Conservation (phyloP, 1,140 invertebrate species). For the Drosophila arizonae region DNA sequence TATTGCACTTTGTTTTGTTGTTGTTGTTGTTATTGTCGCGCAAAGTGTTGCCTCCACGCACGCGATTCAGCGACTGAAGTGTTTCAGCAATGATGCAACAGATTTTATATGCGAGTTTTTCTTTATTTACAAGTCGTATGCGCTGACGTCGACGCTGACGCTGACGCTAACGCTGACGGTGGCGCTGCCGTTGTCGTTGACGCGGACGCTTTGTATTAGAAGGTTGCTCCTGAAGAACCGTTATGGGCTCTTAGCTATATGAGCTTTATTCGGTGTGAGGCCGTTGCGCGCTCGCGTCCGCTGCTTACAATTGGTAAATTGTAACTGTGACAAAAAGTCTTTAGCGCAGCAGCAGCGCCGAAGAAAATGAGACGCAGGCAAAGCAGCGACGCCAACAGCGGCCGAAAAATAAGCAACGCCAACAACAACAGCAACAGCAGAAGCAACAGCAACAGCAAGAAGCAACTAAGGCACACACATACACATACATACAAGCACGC, state of each 20-base stretch:
- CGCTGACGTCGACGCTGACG: constrained; percentile 30
- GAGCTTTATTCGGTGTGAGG: constrained; percentile 32
- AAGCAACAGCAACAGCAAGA: constrained; percentile 26
- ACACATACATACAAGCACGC: constrained; percentile 19
- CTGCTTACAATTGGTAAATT: constrained; percentile 78
- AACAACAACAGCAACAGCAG: constrained; percentile 15
- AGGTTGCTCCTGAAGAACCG: constrained; percentile 77
- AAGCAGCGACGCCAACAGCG: constrained; percentile 43
- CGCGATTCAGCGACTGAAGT: constrained; percentile 82
- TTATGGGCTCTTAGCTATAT: constrained; percentile 50
- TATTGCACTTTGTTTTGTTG: constrained; percentile 32
- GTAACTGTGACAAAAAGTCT: constrained; percentile 82
- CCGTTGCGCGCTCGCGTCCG: constrained; percentile 56
- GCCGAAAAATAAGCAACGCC: constrained; percentile 38
- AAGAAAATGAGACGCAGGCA: constrained; percentile 68
- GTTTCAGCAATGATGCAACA: constrained; percentile 83
- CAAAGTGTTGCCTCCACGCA: constrained; percentile 58
- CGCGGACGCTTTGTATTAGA: constrained; percentile 59
- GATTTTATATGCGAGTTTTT: constrained; percentile 82
- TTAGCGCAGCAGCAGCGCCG: constrained; percentile 62
- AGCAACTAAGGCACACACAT: constrained; percentile 33
- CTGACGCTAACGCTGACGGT: constrained; percentile 15
- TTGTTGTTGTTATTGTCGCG: constrained; percentile 39
- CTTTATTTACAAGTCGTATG: constrained; percentile 64
- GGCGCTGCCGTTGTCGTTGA: constrained; percentile 31